These are phyloP conservation scores for Coryphaenoides rupestris DNA, from an alignment of 2,113 vertebrate species.

Conservation along the genomic window DNA sequence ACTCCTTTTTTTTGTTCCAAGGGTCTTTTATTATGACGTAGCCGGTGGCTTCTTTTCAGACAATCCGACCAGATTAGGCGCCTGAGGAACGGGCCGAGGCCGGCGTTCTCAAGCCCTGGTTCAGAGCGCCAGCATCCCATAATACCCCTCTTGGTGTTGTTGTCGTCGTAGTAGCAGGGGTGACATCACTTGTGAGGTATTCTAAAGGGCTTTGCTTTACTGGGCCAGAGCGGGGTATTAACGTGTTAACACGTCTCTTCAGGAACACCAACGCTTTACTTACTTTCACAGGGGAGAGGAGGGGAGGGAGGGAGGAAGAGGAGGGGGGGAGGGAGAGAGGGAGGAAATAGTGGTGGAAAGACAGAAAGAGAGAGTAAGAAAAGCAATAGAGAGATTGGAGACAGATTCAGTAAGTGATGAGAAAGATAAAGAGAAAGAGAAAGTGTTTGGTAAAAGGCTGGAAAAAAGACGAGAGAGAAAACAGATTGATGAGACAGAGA, in stretches of 20 bases:
- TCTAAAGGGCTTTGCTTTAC: too few species aligned
- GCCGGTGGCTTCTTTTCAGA: slow-evolving; percentile 37
- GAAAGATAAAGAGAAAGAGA: too few species aligned
- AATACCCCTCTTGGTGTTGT: slow-evolving; percentile 14
- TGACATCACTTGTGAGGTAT: slow-evolving; percentile 31
- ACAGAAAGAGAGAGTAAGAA: slow-evolving; percentile 1
- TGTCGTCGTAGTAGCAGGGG: slow-evolving; percentile 26
- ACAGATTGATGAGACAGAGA: too few species aligned
- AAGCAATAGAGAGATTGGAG: background rate
- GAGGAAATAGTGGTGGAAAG: background rate
- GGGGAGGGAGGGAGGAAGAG: background rate
- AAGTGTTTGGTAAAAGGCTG: too few species aligned
- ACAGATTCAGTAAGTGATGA: too few species aligned
- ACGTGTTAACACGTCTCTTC: too few species aligned
- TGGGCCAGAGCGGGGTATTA: too few species aligned
- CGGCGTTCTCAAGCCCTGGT: slow-evolving; percentile 20
- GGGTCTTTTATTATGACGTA: too few species aligned
- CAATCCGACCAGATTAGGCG: slow-evolving; percentile 27
- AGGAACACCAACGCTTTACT: too few species aligned
- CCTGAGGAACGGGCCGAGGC: slow-evolving; percentile 12
- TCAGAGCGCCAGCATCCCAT: slow-evolving; percentile 40
- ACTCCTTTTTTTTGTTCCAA: slow-evolving; percentile 16
- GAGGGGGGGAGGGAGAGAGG: background rate
- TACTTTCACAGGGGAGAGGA: background rate
- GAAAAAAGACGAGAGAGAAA: too few species aligned